Evolutionary conservation across 2,888 invertebrate genomes (phyloP).

Genomic region (Penaeus monodon): DNA sequence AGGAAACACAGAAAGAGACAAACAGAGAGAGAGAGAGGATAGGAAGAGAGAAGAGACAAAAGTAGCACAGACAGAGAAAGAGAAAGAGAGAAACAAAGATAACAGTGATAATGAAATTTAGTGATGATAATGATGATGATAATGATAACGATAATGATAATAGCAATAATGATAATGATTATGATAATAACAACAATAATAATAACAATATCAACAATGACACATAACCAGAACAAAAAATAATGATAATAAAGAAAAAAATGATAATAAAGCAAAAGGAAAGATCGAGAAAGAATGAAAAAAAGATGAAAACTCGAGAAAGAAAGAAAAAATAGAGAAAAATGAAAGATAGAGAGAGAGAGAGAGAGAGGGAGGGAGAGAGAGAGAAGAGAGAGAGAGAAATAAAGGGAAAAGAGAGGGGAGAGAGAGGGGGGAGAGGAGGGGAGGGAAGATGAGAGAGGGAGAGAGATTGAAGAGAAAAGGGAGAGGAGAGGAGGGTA

Average conservation of each 20-base stretch:
- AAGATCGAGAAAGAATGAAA: neutral
- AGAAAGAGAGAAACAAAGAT: too few relatives aligned
- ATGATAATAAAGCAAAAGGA: neutral
- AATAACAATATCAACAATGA: neutral
- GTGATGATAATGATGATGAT: conserved; percentile 3
- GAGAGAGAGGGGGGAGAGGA: neutral
- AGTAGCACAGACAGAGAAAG: too few relatives aligned
- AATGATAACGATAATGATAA: conserved; percentile 1
- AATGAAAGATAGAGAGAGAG: neutral
- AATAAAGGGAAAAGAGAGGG: neutral
- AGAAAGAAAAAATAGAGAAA: neutral
- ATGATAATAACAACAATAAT: neutral
- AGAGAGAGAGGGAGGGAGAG: conserved; percentile 19
- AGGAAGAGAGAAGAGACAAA: too few relatives aligned
- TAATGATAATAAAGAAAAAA: neutral
- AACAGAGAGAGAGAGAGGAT: too few relatives aligned
- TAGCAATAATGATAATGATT: neutral
- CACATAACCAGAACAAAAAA: neutral
- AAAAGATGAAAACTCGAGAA: neutral
- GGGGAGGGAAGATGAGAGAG: neutral
- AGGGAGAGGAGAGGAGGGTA: neutral
- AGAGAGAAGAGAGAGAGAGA: conserved; percentile 22
- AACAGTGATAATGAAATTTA: too few relatives aligned
- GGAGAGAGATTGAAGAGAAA: conserved; percentile 7
- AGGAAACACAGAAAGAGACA: too few relatives aligned